Evolutionary conservation across 2,797 vertebrate genomes (phyloP), one percentile per base, ranked within the genome.

Genomic region (Gymnocypris eckloni): DNA sequence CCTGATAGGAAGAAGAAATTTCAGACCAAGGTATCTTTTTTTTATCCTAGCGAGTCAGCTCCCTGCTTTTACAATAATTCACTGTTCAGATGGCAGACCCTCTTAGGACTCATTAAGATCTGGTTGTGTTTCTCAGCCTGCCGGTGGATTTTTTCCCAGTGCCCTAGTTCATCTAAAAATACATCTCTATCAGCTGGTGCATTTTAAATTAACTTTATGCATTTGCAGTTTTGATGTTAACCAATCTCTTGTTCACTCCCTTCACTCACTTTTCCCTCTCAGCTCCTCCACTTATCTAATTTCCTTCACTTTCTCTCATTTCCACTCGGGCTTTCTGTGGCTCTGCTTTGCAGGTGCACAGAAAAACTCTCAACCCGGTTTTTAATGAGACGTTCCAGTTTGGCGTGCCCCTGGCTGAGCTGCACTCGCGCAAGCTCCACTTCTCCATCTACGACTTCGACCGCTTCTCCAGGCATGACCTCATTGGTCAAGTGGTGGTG

Each of bases 371-470:
- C 89, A 98, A 98, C 91, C 97, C 97, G 0, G 92, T 98, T 86
- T 98, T 98, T 93, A 97, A 98, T 0, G 97, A 98, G 96, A 98
- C 97, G 0, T 98, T 98, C 89, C 97, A 96, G 92, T 98, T 98
- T 78, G 94, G 95, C 0, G 97, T 98, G 69, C 97, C 97, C 43
- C 94, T 97, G 90, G 96, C 96, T 0, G 97, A 98, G 94, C 94
- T 98, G 88, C 96, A 97, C 87, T 95, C 96, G 70, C 96, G 97
- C 88, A 98, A 97, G 91, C 95, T 98, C 85, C 97, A 98, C 93
- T 98, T 98, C 93, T 97, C 97, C 2, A 93, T 98, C 85, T 98
- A 98, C 22, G 97, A 98, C 95, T 98, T 98, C 3, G 97, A 98
- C 93, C 97, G 97, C 78, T 98, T 98, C 95, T 96, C 97, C 67